Conservation (phyloP, 1,140 invertebrate genomes). For the Ips typographus region DNA sequence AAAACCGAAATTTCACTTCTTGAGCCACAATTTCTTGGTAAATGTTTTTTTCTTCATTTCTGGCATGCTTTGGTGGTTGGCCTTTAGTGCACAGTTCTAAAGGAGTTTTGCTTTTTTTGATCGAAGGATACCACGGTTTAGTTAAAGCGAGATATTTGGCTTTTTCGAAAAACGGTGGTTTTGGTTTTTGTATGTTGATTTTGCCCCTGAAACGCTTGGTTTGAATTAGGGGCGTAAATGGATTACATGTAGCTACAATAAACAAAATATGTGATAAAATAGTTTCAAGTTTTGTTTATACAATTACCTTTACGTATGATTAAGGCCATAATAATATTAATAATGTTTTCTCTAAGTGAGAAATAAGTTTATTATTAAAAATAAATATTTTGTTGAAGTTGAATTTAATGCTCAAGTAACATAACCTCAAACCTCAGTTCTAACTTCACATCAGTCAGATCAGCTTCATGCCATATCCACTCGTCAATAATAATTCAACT, state of each 20-base stretch:
- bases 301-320: too few species aligned
- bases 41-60: constrained; percentile 56
- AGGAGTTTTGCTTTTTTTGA: constrained; percentile 45
- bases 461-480: too few species aligned
- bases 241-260: constrained; percentile 39
- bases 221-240: constrained; percentile 47
- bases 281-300: too few species aligned
- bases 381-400: too few species aligned
- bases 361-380: too few species aligned
- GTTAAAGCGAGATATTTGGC: constrained; percentile 62
- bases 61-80: constrained; percentile 28
- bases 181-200: constrained; percentile 74
- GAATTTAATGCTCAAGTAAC: too few species aligned
- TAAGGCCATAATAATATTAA: too few species aligned
- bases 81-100: constrained; percentile 49
- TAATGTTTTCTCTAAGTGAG: too few species aligned
- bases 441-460: too few species aligned
- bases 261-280: not conserved
- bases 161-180: constrained; percentile 64
- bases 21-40: constrained; percentile 69
- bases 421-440: too few species aligned
- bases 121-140: constrained; percentile 59
- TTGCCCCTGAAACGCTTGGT: constrained; percentile 67
- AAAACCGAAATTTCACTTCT: constrained; percentile 68
- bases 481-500: too few species aligned